Conservation (phyloP, 2,888 invertebrate species). For the Caenorhabditis sulstoni region DNA sequence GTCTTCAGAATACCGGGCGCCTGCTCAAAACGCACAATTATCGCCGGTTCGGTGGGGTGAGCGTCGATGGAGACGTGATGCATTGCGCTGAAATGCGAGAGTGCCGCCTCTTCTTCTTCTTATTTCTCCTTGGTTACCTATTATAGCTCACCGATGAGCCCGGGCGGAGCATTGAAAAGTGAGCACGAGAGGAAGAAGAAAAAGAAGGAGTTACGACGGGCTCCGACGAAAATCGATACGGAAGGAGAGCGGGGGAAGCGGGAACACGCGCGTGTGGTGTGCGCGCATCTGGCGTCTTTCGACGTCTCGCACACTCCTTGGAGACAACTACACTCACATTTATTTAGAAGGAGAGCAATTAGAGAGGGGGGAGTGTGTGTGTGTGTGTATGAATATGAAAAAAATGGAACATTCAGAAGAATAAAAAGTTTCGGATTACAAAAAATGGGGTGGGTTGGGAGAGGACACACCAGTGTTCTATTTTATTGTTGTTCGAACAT, state of each 20-base stretch:
- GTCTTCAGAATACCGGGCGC: conserved; percentile 82
- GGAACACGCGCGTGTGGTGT: background rate
- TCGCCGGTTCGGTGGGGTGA: conserved; percentile 90
- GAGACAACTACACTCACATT: conserved; percentile 31
- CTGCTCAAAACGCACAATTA: conserved; percentile 90
- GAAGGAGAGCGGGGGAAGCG: too few species aligned
- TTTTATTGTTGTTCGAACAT: conserved; percentile 45
- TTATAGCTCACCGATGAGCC: conserved; percentile 56
- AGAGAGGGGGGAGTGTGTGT: background rate
- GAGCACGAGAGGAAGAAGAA: background rate
- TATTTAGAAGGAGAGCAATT: conserved; percentile 5
- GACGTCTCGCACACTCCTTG: conserved; percentile 35
- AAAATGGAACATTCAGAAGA: background rate
- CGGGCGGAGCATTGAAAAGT: conserved; percentile 42
- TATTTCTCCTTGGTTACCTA: conserved; percentile 47
- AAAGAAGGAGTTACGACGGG: background rate
- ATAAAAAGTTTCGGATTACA: background rate
- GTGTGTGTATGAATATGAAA: too few species aligned
- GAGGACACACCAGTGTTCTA: conserved; percentile 45
- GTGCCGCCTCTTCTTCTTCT: too few species aligned
- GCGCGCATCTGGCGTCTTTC: conserved; percentile 8
- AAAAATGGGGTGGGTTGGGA: background rate
- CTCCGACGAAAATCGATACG: conserved; percentile 31
- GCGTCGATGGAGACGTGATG: conserved; percentile 85
- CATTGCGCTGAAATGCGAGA: conserved; percentile 40